phyloP scores from a whole-genome alignment of 1,140 invertebrate genomes.

The Drosophila kepulauana region DNA sequence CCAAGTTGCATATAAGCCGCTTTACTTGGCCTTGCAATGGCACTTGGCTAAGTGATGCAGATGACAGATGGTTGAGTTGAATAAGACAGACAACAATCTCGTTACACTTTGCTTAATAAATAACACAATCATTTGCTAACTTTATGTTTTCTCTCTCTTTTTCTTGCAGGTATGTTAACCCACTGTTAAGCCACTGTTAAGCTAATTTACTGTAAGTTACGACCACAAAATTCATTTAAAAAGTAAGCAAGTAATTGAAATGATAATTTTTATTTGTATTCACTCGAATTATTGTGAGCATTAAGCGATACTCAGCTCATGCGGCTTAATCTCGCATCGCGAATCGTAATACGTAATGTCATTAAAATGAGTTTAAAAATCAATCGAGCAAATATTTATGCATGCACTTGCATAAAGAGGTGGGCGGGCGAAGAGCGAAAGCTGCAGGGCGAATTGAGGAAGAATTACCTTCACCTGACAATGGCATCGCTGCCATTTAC shows the following conservation, averaged over 20 bases:
- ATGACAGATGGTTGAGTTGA: slow-evolving; percentile 6
- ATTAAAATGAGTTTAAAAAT: slow-evolving; percentile 47
- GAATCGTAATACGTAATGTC: slow-evolving; percentile 24
- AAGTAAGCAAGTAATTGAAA: too few species aligned
- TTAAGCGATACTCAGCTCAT: background rate
- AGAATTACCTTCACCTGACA: slow-evolving; percentile 34
- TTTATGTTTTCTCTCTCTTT: slow-evolving; percentile 10
- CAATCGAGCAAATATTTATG: slow-evolving; percentile 54
- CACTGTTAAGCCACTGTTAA: background rate
- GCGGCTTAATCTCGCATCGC: slow-evolving; percentile 13
- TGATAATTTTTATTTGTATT: too few species aligned
- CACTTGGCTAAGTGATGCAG: slow-evolving; percentile 12
- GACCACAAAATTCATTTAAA: too few species aligned
- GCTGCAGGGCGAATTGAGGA: slow-evolving; percentile 6
- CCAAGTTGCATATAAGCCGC: slow-evolving; percentile 55
- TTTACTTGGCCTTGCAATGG: slow-evolving; percentile 37
- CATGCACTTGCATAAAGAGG: slow-evolving; percentile 36
- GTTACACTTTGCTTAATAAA: background rate
- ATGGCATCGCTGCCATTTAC: slow-evolving; percentile 70
- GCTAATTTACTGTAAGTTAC: background rate
- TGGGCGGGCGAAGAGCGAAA: slow-evolving; percentile 39
- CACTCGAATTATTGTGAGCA: too few species aligned
- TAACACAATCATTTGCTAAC: background rate
- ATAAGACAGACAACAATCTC: too few species aligned
- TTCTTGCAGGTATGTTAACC: slow-evolving; percentile 65